Base-by-base conservation (phyloP, 2,797 vertebrate genomes). In the Anguilla megastoma region DNA sequence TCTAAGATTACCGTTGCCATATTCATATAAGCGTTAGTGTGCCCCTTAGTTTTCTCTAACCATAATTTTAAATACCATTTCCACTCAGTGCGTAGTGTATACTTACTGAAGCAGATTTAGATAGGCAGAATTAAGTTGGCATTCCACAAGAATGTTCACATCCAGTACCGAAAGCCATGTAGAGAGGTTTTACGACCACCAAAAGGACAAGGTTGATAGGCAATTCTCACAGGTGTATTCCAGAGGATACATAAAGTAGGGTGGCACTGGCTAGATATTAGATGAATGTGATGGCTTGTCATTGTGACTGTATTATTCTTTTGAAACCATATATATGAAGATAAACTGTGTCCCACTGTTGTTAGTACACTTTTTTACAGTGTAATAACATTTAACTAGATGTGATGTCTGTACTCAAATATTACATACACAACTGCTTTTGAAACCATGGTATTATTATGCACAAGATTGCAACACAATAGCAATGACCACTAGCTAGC, bases 31-130 rank as follows among this genome's bases (percentile, higher is more conserved):
- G 41, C 36, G 50, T 0, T 14, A 83, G 50, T 83, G n/a, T 52
- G 80, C 45, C 41, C 2, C 14, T 83, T 7, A 12, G 33, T 33
- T 50, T 7, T 33, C 18, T 45, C 36, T 56, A 18, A 79, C 21
- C 74, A 36, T 80, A 30, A 80, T 80, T 83, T 87, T 18, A 87
- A 83, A n/a, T 27, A 2, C 45, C n/a, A 54, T 5, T 84, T 54
- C 82, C 82, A 52, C 54, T 84, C 48, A 60, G 52, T 87, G 30
- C 18, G 12, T 80, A 14, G 50, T 41, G 4, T 87, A 82, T 33
- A 9, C 71, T 36, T 82, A 2, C 24, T 54, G 58, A 56, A 79
- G 7, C 36, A 71, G 33, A 82, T 80, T 82, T 54, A 24, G 60
- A 21, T 82, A 82, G 41, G 74, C 4, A 3, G 18, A 86, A 58